phyloP scores from a whole-genome alignment of 2,888 invertebrate genomes.

The Archips xylosteana region DNA sequence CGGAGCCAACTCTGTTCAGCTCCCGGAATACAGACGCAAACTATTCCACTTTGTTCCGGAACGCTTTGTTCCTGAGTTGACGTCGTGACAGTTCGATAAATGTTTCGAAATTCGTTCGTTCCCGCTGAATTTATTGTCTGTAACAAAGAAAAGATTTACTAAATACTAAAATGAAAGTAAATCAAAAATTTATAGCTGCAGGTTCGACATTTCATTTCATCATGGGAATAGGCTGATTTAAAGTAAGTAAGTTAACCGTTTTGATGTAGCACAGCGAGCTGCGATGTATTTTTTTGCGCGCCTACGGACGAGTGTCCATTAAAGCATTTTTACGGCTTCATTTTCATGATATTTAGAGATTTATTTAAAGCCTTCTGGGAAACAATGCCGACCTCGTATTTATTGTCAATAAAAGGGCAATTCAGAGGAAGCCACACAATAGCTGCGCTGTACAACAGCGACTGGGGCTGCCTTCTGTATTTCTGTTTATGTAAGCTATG shows the following conservation, averaged over 20 bases:
- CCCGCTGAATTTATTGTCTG: slow-evolving; percentile 55
- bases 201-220: slow-evolving; percentile 1
- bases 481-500: slow-evolving; percentile 22
- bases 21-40: slow-evolving; percentile 61
- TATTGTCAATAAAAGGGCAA: slow-evolving; percentile 56
- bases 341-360: slow-evolving; percentile 43
- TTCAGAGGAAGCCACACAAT: slow-evolving; percentile 41
- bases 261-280: not conserved
- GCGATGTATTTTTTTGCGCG: slow-evolving; percentile 16
- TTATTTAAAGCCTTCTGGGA: slow-evolving; percentile 48
- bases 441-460: slow-evolving; percentile 21
- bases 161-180: slow-evolving; percentile 21
- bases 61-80: slow-evolving; percentile 51
- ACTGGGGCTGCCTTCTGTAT: slow-evolving; percentile 29
- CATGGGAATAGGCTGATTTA: not conserved
- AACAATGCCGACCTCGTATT: slow-evolving; percentile 55
- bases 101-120: slow-evolving; percentile 27
- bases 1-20: slow-evolving; percentile 46
- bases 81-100: slow-evolving; percentile 49
- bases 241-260: not conserved
- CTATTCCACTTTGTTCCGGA: slow-evolving; percentile 62
- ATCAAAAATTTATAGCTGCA: not conserved
- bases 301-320: slow-evolving; percentile 29
- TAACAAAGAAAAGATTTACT: slow-evolving; percentile 61
- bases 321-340: slow-evolving; percentile 42